Percentiles rank a stretch among this genome's conserved stretches.
These are phyloP conservation scores for Phengaris alcon DNA, from an alignment of 2,888 invertebrate genomes.

Conservation along the genomic window DNA sequence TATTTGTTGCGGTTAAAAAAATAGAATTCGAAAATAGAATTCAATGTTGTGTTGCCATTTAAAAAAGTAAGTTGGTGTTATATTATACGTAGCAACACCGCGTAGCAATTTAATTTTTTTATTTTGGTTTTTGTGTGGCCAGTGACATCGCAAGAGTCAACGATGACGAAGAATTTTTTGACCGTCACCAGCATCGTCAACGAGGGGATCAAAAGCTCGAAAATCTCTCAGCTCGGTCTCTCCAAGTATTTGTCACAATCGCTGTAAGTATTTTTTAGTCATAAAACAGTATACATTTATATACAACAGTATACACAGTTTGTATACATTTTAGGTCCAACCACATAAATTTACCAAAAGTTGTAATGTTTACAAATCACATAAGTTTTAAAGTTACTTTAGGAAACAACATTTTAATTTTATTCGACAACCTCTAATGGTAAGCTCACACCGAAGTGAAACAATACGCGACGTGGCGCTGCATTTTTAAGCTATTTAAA, in stretches of 20 bases:
- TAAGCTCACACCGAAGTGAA: too few relatives aligned
- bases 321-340: neutral
- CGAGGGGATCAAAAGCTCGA: slow-evolving; percentile 87
- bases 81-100: slow-evolving; percentile 23
- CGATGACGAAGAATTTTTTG: slow-evolving; percentile 80
- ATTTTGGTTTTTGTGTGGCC: slow-evolving; percentile 48
- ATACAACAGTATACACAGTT: too few relatives aligned
- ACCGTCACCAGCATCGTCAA: slow-evolving; percentile 82
- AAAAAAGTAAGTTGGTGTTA: slow-evolving; percentile 63
- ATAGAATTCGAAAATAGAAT: slow-evolving; percentile 48
- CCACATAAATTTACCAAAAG: neutral
- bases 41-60: slow-evolving; percentile 69
- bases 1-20: slow-evolving; percentile 58
- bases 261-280: slow-evolving; percentile 81
- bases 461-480: too few relatives aligned
- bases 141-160: slow-evolving; percentile 73
- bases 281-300: neutral
- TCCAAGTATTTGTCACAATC: slow-evolving; percentile 88
- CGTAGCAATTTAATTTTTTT: slow-evolving; percentile 40
- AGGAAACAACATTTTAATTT: too few relatives aligned
- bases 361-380: neutral
- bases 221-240: slow-evolving; percentile 85
- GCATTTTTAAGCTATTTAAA: too few relatives aligned
- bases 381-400: neutral
- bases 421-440: too few relatives aligned